Percentiles rank a stretch among this genome's conserved stretches.
These are phyloP conservation scores for Sylvilagus floridanus DNA, from an alignment of 2,797 vertebrate genomes.

Conservation along the genomic window DNA sequence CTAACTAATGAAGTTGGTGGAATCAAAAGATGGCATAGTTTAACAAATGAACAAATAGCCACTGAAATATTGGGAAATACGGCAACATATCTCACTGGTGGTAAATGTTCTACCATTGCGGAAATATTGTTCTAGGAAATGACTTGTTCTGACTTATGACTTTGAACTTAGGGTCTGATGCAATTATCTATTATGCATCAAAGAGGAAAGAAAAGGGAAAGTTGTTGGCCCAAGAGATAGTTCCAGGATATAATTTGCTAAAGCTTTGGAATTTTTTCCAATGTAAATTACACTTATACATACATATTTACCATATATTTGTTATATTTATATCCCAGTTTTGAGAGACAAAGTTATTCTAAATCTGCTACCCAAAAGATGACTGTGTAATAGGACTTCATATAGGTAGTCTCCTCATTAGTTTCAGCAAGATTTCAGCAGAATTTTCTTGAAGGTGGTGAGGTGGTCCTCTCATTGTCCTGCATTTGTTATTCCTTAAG, in stretches of 20 bases:
- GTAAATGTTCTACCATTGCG: not conserved
- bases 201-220: not conserved
- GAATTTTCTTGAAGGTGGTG: not conserved
- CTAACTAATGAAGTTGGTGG: not conserved
- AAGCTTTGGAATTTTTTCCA: not conserved
- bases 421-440: not conserved
- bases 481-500: constrained; percentile 12
- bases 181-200: not conserved
- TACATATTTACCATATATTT: not conserved
- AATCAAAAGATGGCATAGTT: not conserved
- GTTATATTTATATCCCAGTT: not conserved
- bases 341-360: not conserved
- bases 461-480: not conserved
- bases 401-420: not conserved
- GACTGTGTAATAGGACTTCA: not conserved
- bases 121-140: not conserved
- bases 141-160: not conserved
- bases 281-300: not conserved
- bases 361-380: not conserved
- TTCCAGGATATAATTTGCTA: not conserved
- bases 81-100: not conserved
- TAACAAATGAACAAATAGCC: not conserved
- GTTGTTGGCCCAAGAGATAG: not conserved
- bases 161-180: not conserved
- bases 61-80: not conserved